These are phyloP conservation scores for Mantis religiosa DNA, from an alignment of 2,888 invertebrate genomes.

Conservation along the genomic window DNA sequence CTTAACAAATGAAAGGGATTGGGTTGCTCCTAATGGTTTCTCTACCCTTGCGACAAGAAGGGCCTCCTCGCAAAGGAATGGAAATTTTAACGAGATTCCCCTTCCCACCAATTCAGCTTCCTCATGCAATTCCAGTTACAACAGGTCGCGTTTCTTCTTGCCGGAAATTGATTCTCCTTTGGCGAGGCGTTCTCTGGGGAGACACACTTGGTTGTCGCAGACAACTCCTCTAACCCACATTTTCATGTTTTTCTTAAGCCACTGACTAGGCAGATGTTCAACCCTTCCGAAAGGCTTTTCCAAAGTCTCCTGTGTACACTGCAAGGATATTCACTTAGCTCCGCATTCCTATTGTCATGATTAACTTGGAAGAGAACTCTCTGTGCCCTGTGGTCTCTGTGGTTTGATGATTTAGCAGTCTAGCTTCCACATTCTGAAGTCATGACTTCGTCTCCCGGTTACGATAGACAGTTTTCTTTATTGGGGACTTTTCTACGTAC, in stretches of 20 bases:
- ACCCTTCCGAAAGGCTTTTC: background rate
- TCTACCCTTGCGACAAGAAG: background rate
- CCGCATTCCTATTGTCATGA: background rate
- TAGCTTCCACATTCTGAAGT: too few species aligned
- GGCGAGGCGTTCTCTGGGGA: background rate
- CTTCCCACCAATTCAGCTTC: background rate
- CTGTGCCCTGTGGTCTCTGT: too few species aligned
- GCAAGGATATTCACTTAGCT: background rate
- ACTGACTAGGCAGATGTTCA: background rate
- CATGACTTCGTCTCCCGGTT: too few species aligned
- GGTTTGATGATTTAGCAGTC: too few species aligned
- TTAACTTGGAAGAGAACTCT: background rate
- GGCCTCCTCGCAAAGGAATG: background rate
- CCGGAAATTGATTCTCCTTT: background rate
- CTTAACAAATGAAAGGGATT: background rate
- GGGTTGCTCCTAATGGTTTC: background rate
- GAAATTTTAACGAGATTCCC: background rate
- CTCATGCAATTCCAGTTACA: background rate
- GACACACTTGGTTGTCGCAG: background rate
- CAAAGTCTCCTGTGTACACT: background rate
- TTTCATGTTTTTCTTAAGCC: background rate
- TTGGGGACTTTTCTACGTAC: too few species aligned
- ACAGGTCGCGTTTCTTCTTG: background rate
- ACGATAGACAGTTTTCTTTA: too few species aligned
- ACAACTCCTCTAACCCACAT: background rate